Percentiles rank a stretch among this genome's conserved stretches.
Evolutionary conservation across 2,888 invertebrate species (phyloP).

Genomic region (Drosophila fulvimacula): DNA sequence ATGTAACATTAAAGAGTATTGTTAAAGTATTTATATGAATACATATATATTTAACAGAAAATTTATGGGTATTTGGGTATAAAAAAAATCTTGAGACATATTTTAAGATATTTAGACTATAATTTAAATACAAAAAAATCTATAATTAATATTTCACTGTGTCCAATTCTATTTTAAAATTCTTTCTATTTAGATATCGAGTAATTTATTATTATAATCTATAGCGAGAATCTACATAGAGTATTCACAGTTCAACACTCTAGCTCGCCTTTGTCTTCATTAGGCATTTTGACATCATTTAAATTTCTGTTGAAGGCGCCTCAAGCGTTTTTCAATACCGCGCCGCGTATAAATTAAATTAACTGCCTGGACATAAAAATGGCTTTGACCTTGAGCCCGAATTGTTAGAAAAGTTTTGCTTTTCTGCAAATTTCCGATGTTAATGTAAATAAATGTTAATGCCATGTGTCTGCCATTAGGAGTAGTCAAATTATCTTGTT

Average conservation of each 20-base stretch:
- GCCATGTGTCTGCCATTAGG: slow-evolving; percentile 23
- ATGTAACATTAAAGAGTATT: too few species aligned
- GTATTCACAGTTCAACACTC: neutral
- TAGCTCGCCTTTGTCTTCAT: neutral
- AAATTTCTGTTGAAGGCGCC: slow-evolving; percentile 34
- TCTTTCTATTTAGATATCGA: neutral
- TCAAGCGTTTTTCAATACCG: slow-evolving; percentile 57
- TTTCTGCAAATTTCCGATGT: slow-evolving; percentile 19
- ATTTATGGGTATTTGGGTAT: too few species aligned
- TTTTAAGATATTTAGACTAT: too few species aligned
- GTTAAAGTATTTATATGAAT: too few species aligned
- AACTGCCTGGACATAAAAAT: slow-evolving; percentile 57
- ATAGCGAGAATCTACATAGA: neutral
- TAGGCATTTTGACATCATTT: slow-evolving; percentile 37
- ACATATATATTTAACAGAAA: too few species aligned
- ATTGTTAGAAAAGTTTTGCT: slow-evolving; percentile 24
- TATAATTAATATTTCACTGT: too few species aligned
- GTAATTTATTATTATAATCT: neutral
- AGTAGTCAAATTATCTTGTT: slow-evolving; percentile 13
- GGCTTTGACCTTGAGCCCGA: slow-evolving; percentile 46
- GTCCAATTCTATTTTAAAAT: neutral
- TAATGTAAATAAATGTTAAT: slow-evolving; percentile 17
- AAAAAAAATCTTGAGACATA: too few species aligned
- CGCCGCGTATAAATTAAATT: slow-evolving; percentile 61
- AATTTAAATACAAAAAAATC: too few species aligned